Evolutionary conservation across 2,797 vertebrate species (phyloP).

Genomic region (Phalanger gymnotis): DNA sequence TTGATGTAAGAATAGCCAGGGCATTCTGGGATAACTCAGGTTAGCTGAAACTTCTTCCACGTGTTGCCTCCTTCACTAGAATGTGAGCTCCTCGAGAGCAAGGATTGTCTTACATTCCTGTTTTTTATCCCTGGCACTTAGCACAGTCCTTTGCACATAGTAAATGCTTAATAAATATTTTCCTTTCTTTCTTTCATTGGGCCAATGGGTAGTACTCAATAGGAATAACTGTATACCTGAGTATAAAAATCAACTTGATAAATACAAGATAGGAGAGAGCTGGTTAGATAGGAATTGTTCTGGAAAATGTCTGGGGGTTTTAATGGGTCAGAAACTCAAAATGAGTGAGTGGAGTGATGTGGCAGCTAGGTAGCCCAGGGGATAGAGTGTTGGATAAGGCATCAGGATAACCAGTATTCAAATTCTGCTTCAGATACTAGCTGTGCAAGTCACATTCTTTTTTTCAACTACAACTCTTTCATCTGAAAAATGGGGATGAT

Average conservation of each 20-base stretch:
- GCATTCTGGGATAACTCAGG: not conserved
- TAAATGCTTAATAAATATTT: not conserved
- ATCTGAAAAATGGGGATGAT: not conserved
- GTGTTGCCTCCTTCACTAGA: not conserved
- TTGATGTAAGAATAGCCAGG: not conserved
- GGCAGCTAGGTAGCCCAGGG: no score
- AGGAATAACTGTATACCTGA: not conserved
- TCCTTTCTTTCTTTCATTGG: not conserved
- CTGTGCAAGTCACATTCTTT: not conserved
- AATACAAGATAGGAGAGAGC: not conserved
- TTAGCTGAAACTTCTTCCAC: not conserved
- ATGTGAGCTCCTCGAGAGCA: not conserved
- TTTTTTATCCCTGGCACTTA: not conserved
- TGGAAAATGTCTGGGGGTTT: not conserved
- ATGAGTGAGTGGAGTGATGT: not conserved
- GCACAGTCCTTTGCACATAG: not conserved
- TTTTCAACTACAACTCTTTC: not conserved
- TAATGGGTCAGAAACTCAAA: not conserved
- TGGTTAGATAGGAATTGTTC: not conserved
- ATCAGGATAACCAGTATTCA: not conserved
- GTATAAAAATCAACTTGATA: not conserved
- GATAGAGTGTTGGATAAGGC: not conserved
- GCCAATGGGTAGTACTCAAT: not conserved
- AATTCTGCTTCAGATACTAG: not conserved
- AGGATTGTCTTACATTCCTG: not conserved